Evolutionary conservation across 2,888 invertebrate genomes (phyloP).

Genomic region (Lasioglossum morio): DNA sequence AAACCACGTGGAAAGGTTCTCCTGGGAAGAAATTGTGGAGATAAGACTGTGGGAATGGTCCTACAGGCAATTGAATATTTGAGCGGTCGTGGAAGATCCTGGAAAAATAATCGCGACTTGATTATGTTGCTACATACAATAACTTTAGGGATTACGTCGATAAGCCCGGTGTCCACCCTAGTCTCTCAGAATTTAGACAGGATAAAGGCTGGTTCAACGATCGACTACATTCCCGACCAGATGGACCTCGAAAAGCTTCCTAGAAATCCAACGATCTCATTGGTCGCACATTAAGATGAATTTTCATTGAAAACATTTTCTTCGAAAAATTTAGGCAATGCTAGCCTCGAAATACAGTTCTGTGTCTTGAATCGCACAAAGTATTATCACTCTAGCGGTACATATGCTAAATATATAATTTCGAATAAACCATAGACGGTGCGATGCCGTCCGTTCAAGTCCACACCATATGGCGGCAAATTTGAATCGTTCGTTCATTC

Average conservation of each 20-base stretch:
- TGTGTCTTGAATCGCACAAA: neutral
- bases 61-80: neutral
- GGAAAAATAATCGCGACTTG: slow-evolving; percentile 8
- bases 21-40: neutral
- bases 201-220: slow-evolving; percentile 30
- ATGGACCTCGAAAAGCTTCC: slow-evolving; percentile 20
- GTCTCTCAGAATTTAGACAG: slow-evolving; percentile 27
- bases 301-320: neutral
- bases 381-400: neutral
- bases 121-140: slow-evolving; percentile 13
- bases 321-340: neutral
- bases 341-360: fast-evolving
- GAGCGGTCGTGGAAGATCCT: neutral
- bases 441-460: neutral
- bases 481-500: neutral
- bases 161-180: slow-evolving; percentile 26
- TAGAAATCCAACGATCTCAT: slow-evolving; percentile 31
- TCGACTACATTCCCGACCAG: slow-evolving; percentile 27
- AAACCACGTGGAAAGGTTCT: neutral
- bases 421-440: neutral
- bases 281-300: neutral
- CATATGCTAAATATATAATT: neutral
- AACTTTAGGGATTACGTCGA: slow-evolving; percentile 24
- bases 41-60: neutral
- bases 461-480: neutral